Base-by-base conservation (phyloP, 1,140 invertebrate genomes). In the Sarcophaga bullata region DNA sequence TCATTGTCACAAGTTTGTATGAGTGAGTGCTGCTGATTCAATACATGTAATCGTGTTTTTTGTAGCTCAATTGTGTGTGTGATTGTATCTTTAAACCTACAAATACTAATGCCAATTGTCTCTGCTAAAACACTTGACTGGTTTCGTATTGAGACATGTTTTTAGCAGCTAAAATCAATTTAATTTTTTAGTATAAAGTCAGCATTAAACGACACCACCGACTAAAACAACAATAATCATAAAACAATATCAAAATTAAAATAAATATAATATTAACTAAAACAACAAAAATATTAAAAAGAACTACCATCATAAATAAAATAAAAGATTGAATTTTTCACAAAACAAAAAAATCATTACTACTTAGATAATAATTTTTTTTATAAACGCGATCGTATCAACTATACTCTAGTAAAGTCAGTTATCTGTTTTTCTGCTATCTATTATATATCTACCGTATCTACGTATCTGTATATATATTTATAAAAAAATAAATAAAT, bases 141-240 rank as follows among this genome's bases (percentile, higher is more conserved):
- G 75, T 78, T 78, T 78, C 75, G 75, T 78, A 78, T 78, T 78
- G 75, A 78, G 75, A 78, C 75, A 78, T 78, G 75, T 78, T 78
- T 78, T 78, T 13, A 78, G 48, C 75, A 78, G 75, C 19, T 78
- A 78, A 78, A 78, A 78, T 78, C 75, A 78, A 78, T 78, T 78
- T 78, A 78, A 15, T 52, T 78, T 78, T 76, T 78, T 50, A 78
- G 75, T 78, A 78, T 78, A 78, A 78, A 78, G 75, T 78, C 50
- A 78, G 25, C 75, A 78, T 78, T 78, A 78, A 78, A 78, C 75
- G 75, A 17, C 48, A 78, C 75, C 75, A 78, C 75, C 75, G 75
- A 78, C 75, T 3, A 78, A 47, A 50, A 76, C 15, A 52, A 52
- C 50, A 9, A 78, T 4, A 52, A 78, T 13, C 47, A 48, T 10